Conservation (phyloP, 1,140 invertebrate species). For the Acyrthosiphon pisum region DNA sequence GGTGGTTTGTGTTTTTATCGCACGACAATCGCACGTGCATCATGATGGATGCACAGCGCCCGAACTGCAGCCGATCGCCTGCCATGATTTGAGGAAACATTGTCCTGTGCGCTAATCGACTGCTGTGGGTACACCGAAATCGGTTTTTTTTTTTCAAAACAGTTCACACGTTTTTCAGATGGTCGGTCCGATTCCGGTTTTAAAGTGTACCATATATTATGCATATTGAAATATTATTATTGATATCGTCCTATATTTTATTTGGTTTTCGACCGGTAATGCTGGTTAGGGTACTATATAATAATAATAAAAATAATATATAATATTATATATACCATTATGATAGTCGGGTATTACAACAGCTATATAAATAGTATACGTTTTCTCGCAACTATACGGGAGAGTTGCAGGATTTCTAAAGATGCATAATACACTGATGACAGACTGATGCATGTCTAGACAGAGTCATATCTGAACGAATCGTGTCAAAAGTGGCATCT, state of each 20-base stretch:
- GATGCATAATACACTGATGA: too few species aligned
- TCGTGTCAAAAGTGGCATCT: not conserved
- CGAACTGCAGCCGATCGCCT: not conserved
- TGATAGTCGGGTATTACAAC: too few species aligned
- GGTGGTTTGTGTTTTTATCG: not conserved
- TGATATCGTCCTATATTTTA: not conserved
- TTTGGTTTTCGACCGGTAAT: not conserved
- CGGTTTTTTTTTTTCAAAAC: not conserved
- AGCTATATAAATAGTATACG: too few species aligned
- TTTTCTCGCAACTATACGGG: not conserved
- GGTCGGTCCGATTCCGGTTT: not conserved
- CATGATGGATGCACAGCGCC: not conserved
- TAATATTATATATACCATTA: too few species aligned
- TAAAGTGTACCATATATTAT: not conserved
- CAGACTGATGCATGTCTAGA: too few species aligned
- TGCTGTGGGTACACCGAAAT: not conserved
- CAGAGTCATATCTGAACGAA: not conserved
- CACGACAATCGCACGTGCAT: not conserved
- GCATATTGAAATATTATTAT: too few species aligned
- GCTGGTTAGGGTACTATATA: too few species aligned
- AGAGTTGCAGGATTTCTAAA: not conserved
- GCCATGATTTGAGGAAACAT: not conserved
- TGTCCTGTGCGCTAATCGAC: not conserved
- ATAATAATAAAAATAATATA: too few species aligned
- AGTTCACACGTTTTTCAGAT: not conserved